A percentile compares a stretch with the other conserved stretches of the same genome.
Conservation (phyloP, 2,113 vertebrate species). For the Centropus bengalensis region DNA sequence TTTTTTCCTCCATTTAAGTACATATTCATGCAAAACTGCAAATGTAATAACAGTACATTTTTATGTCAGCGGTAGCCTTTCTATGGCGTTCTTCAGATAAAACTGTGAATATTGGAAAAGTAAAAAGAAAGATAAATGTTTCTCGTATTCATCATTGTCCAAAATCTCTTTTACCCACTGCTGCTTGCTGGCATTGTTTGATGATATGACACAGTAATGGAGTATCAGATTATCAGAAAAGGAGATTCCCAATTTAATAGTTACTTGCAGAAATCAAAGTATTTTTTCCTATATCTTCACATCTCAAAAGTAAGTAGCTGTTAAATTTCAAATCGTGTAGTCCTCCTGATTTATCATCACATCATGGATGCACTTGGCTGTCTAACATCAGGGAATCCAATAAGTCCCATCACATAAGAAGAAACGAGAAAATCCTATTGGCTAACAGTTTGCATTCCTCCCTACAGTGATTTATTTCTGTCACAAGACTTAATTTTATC, state of each 20-base stretch:
- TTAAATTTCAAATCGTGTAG: slow-evolving; percentile 77
- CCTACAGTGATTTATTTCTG: slow-evolving; percentile 81
- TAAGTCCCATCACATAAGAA: slow-evolving; percentile 84
- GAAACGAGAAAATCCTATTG: slow-evolving; percentile 77
- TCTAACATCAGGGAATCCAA: slow-evolving; percentile 81
- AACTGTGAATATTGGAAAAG: slow-evolving; percentile 71
- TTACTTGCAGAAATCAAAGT: slow-evolving; percentile 69
- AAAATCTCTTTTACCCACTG: slow-evolving; percentile 79
- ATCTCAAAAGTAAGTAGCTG: slow-evolving; percentile 78
- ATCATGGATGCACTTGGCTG: slow-evolving; percentile 79
- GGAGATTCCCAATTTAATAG: slow-evolving; percentile 80
- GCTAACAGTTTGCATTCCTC: slow-evolving; percentile 75
- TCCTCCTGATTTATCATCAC: slow-evolving; percentile 80
- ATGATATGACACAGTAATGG: slow-evolving; percentile 72
- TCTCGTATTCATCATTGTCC: slow-evolving; percentile 79
- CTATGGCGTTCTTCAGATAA: slow-evolving; percentile 72
- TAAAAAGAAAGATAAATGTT: slow-evolving; percentile 69
- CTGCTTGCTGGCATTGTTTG: slow-evolving; percentile 74
- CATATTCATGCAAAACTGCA: slow-evolving; percentile 70
- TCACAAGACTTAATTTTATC: slow-evolving; percentile 85
- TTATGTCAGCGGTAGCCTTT: slow-evolving; percentile 78
- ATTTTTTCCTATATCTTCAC: slow-evolving; percentile 71
- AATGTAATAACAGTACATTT: slow-evolving; percentile 72
- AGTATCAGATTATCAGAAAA: slow-evolving; percentile 71
- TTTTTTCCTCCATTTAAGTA: slow-evolving; percentile 57